Base-by-base conservation (phyloP, 1,140 invertebrate genomes). In the Drosophila lacertosa region DNA sequence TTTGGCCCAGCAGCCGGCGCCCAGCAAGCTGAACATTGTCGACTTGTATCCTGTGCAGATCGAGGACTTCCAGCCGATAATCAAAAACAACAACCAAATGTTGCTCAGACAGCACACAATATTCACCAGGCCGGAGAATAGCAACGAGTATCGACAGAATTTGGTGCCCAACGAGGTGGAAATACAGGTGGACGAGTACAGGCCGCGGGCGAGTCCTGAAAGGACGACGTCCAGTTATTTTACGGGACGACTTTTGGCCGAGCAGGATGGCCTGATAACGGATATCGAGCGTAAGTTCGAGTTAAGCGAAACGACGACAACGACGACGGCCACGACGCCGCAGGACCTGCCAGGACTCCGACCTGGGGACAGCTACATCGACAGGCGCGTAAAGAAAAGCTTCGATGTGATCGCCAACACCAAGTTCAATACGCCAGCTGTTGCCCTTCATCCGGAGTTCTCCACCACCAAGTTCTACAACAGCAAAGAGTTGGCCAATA, bases 381-480 rank as follows among this genome's bases (percentile, higher is more conserved):
- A 91, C 63, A 68, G 90, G 2, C 70, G 90, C 4, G 90, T 91
- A 4, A 91, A 91, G 74, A 91, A 91, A 47, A 91, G 86, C 67
- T 91, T 91, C 58, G 89, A 90, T 62, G 74, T 75, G 6, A 75
- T 83, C 67, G 68, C 75, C 20, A 91, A 90, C 51, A 91, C 90
- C 4, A 91, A 91, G 65, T 91, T 91, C 53, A 90, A 89, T 33
- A 84, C 88, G 1, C 40, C 29, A 22, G 58, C 37, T 4, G 2
- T 37, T 40, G 71, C 77, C 29, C 26, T 70, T 22, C 89, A 91
- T 69, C 90, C 90, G 3, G 90, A 91, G 39, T 91, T 91, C 48
- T 91, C 90, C 10, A 91, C 90, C 47, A 91, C 90, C 26, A 91
- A 91, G 73, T 91, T 91, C 55, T 91, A 91, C 67, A 91, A 91